These are phyloP conservation scores for Hylia prasina DNA, from an alignment of 2,113 vertebrate species.

Conservation along the genomic window DNA sequence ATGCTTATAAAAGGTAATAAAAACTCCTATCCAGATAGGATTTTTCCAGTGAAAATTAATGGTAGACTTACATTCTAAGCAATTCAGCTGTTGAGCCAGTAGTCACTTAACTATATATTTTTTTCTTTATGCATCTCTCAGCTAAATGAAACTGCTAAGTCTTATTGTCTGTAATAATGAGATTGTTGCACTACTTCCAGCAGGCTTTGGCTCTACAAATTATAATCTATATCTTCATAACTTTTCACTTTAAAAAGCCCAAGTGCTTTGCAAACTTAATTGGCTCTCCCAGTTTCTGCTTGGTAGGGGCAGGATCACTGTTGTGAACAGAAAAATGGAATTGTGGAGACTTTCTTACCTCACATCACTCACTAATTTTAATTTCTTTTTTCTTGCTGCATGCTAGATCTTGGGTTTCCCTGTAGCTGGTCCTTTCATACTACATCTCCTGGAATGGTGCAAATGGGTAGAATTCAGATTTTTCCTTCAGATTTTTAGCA, in stretches of 20 bases:
- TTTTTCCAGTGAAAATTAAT: not conserved
- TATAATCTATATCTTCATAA: not conserved
- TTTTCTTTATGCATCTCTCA: not conserved
- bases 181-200: not conserved
- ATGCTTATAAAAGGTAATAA: not conserved
- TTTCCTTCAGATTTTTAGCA: not conserved
- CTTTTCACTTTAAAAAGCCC: not conserved
- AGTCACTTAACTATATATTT: not conserved
- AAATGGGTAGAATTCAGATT: not conserved
- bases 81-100: not conserved
- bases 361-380: not conserved
- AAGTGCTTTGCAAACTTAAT: conserved; percentile 1
- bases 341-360: not conserved
- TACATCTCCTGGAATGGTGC: not conserved
- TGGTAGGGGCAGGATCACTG: not conserved
- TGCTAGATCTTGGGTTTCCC: not conserved
- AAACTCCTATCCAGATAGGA: not conserved
- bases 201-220: not conserved
- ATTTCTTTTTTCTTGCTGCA: not conserved
- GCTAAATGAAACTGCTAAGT: not conserved
- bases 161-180: not conserved
- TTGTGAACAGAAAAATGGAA: not conserved
- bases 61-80: not conserved
- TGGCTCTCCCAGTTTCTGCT: not conserved
- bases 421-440: not conserved